Base-by-base conservation (phyloP, 64 coral and sea anemone species). In the Actinia tenebrosa region DNA sequence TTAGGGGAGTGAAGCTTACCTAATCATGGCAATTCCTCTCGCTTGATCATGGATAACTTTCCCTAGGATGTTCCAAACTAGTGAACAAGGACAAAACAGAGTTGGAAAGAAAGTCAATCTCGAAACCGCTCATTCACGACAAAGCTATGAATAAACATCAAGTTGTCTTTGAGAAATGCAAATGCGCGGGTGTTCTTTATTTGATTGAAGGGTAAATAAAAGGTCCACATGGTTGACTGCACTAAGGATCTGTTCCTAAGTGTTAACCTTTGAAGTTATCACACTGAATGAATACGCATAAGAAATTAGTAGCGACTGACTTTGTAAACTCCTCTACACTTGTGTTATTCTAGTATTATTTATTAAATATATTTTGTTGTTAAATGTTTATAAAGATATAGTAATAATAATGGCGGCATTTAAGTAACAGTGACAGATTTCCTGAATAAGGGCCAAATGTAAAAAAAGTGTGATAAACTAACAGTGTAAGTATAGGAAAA, bases 81-180 rank as follows among this genome's bases (percentile, higher is more conserved):
- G 17, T 81, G 79, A 81, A 0, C 79, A 81, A 50, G 79, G 50
- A 81, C 79, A 81, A 81, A 81, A 75, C 63, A 50, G 77, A 81
- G 44, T 50, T 81, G 42, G 69, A 11, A 26, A 58, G 56, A 58
- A 53, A 81, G 18, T 81, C 50, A 45, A 81, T 81, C 79, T 50
- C 22, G 16, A 81, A 81, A 81, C 16, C 45, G 16, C 79, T 45
- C 69, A 81, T 50, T 81, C 79, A 50, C 79, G 50, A 81, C 79
- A 45, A 45, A 81, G 22, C 3, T 14, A 81, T 81, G 79, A 81
- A 81, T 81, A 81, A 81, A 81, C 79, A 81, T 81, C 18, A 37
- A 81, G 43, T 9, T 22, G 18, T 81, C 79, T 81, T 53, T 81
- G 27, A 5, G 17, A 81, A 50, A 81, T 81, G 79, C 79, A 20